phyloP scores from a whole-genome alignment of 2,113 vertebrate species.

The Callochromis pleurospilus region DNA sequence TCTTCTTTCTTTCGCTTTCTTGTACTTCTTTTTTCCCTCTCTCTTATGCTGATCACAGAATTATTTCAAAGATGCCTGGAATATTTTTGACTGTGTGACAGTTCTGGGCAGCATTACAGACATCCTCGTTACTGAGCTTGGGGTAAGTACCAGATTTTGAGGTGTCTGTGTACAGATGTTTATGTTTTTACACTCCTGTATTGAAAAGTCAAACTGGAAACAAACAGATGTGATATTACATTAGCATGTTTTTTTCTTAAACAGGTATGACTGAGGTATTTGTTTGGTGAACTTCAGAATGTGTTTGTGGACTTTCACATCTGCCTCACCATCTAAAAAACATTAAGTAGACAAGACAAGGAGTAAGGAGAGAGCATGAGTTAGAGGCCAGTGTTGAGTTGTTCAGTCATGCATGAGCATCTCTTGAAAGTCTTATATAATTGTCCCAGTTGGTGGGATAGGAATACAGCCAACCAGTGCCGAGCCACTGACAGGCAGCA shows the following conservation, averaged over 20 bases:
- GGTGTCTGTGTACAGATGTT: not conserved
- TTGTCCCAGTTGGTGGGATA: constrained; percentile 57
- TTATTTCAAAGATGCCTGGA: constrained; percentile 97
- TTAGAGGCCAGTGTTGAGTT: constrained; percentile 33
- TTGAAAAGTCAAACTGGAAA: not conserved
- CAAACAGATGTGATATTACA: not conserved
- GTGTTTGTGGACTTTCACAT: not conserved
- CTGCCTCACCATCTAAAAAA: constrained; percentile 6
- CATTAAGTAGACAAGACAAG: not conserved
- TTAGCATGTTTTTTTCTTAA: not conserved
- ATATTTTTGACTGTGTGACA: constrained; percentile 95
- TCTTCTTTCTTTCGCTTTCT: not conserved
- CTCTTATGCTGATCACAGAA: constrained; percentile 72
- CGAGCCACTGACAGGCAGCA: constrained; percentile 3
- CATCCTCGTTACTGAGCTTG: constrained; percentile 92
- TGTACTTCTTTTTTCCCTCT: not conserved
- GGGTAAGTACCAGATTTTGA: constrained; percentile 76
- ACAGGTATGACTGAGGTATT: not conserved
- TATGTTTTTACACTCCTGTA: not conserved
- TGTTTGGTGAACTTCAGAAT: not conserved
- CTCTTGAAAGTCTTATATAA: constrained; percentile 75
- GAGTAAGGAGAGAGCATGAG: constrained; percentile 7
- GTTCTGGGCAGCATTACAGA: constrained; percentile 96
- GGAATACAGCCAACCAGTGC: constrained; percentile 13
- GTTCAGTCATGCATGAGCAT: constrained; percentile 61